phyloP scores from a whole-genome alignment of 2,888 invertebrate species.

The Microplitis manilae region DNA sequence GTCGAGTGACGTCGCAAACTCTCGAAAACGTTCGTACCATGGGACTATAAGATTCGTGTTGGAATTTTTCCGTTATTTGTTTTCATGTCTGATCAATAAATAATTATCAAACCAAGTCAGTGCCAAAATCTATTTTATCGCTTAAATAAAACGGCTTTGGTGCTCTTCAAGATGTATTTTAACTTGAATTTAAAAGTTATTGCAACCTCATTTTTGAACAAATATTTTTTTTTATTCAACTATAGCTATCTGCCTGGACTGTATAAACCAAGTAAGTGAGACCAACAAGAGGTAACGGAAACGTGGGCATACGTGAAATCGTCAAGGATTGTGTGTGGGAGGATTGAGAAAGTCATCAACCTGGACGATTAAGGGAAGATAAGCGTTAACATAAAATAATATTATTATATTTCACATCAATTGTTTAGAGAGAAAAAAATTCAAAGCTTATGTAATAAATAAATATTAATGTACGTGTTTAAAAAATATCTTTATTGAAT shows the following conservation, averaged over 20 bases:
- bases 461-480: neutral
- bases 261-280: conserved; percentile 40
- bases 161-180: neutral
- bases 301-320: conserved; percentile 63
- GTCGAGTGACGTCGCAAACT: conserved; percentile 37
- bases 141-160: neutral
- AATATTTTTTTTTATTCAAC: neutral
- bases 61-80: conserved; percentile 52
- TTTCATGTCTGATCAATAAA: conserved; percentile 28
- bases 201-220: neutral
- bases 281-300: conserved; percentile 43
- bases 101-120: neutral
- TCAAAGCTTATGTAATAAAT: neutral
- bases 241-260: neutral
- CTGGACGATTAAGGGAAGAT: conserved; percentile 18
- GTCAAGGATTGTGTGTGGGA: conserved; percentile 48
- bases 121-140: neutral
- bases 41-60: conserved; percentile 49
- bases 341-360: conserved; percentile 47
- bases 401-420: neutral
- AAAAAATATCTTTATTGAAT: neutral
- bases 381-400: neutral
- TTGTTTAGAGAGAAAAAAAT: neutral
- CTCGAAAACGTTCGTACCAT: conserved; percentile 30
- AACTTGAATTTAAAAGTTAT: neutral